Evolutionary conservation across 2,888 invertebrate genomes (phyloP), one percentile per base, ranked within the genome.

Genomic region (Drosophila paucipuncta): DNA sequence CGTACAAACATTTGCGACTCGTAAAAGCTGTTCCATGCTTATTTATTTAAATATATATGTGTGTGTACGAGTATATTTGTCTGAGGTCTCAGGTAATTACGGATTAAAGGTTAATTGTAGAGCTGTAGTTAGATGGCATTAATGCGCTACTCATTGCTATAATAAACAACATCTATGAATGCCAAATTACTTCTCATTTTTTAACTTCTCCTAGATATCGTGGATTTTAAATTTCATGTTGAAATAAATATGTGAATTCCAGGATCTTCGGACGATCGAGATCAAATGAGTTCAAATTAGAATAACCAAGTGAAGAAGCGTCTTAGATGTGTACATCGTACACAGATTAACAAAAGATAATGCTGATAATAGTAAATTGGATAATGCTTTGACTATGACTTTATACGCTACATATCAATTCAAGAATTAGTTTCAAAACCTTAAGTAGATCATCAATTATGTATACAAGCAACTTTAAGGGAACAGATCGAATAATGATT

Each of bases 11-110:
- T 22, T 30, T 53, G 28, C 16, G 9, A 33, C 13, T 37, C 37
- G 16, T 7, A 13, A 53, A 28, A n/a, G 33, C 62, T 25, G n/a
- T 28, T 22, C 31, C n/a, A 16, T 9, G 25, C 18, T 18, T 33
- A 58, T 58, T 50, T 30, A 50, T 50, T 18, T 50, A 22, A 41
- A 41, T 31, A 31, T 59, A 64, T 37, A 1, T 28, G 10, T 25
- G 35, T 28, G 33, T 43, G 30, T n/a, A n/a, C n/a, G n/a, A n/a
- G n/a, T n/a, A 47, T 35, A 58, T 33, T 11, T 64, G 39, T 22
- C 22, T 52, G 52, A 49, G 61, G 73, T 64, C 60, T 25, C 64
- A 66, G 65, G 68, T 72, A 72, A 79, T 79, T 76, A 54, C 57
- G 58, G 49, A 53, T 62, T 54, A 55, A 62, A 61, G 67, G 64